Percentiles rank a stretch among this genome's conserved stretches.
Conservation (phyloP, 2,888 invertebrate genomes). For the Terebella lapidaria region DNA sequence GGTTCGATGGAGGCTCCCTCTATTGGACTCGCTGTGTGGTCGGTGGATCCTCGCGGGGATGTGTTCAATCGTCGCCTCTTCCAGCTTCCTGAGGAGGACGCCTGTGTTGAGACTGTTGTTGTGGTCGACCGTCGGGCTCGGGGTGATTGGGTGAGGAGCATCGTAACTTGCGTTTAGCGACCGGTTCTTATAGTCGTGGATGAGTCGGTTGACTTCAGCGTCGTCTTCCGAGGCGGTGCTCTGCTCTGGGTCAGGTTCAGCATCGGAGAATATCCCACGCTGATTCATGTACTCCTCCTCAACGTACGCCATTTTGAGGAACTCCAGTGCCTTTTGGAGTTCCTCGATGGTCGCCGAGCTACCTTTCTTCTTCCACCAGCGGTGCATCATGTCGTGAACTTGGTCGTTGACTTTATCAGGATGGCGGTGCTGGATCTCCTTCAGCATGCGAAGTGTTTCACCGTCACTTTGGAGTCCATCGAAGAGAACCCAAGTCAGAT, state of each 20-base stretch:
- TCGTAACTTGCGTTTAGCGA: constrained; percentile 25
- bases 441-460: constrained; percentile 24
- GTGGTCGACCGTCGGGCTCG: background rate
- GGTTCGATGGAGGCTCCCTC: background rate
- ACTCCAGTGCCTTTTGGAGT: constrained; percentile 26
- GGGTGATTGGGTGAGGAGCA: background rate
- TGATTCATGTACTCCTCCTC: constrained; percentile 21
- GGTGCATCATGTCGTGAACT: constrained; percentile 27
- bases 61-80: background rate
- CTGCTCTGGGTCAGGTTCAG: constrained; percentile 23
- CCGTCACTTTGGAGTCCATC: constrained; percentile 23
- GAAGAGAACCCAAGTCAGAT: constrained; percentile 28
- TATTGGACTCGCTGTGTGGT: background rate
- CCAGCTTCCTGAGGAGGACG: background rate
- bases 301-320: constrained; percentile 25
- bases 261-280: constrained; percentile 7
- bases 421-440: constrained; percentile 27
- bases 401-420: constrained; percentile 23
- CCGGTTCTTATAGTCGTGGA: constrained; percentile 21
- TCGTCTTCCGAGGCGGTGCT: constrained; percentile 23
- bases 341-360: constrained; percentile 26
- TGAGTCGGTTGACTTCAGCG: constrained; percentile 25
- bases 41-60: background rate
- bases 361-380: constrained; percentile 29
- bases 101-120: background rate